Evolutionary conservation across 2,888 invertebrate genomes (phyloP), one percentile per base, ranked within the genome.

Genomic region (Heliconius cydno): DNA sequence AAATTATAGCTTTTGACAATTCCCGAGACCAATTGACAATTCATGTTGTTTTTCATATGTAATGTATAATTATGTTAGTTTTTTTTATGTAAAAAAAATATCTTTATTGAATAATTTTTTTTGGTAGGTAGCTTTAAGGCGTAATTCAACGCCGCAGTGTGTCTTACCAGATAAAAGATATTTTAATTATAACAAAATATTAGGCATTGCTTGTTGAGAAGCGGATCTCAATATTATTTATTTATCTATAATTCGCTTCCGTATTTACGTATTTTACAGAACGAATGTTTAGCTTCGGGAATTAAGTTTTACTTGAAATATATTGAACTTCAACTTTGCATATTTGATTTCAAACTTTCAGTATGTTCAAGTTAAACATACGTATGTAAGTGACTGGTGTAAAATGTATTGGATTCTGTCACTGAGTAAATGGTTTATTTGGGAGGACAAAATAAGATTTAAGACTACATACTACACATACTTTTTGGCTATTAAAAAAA

Each of bases 261-360:
- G 65, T 65, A 65, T 65, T 65, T 30, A 15, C 1, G 9, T 30
- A 66, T 19, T 66, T 30, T 19, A 30, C 13, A 6, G 30, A 30
- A 28, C 28, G 30, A 30, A n/a, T 68, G 10, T 22, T 30, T 5
- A 68, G n/a, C 13, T 22, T 38, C 4, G 38, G 12, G 38, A 38
- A 68, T 22, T 38, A 68, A 68, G 67, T 68, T 68, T 68, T 5
- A 38, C 38, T 38, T 66, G 22, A 60, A 28, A 66, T 66, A 66
- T 30, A 30, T 66, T 30, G 30, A 66, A 30, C 12, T 66, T 12
- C 22, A 38, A 10, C 34, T 22, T 13, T n/a, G n/a, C 34, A 38
- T 38, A 68, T 68, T 68, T 68, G 38, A 38, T 68, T 68, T 38
- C 67, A 38, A 68, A 68, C 67, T 68, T 68, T 68, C 67, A 68